A percentile compares a stretch with the other conserved stretches of the same genome.
Evolutionary conservation across 2,888 invertebrate species (phyloP).

Genomic region (Cataglyphis livida): DNA sequence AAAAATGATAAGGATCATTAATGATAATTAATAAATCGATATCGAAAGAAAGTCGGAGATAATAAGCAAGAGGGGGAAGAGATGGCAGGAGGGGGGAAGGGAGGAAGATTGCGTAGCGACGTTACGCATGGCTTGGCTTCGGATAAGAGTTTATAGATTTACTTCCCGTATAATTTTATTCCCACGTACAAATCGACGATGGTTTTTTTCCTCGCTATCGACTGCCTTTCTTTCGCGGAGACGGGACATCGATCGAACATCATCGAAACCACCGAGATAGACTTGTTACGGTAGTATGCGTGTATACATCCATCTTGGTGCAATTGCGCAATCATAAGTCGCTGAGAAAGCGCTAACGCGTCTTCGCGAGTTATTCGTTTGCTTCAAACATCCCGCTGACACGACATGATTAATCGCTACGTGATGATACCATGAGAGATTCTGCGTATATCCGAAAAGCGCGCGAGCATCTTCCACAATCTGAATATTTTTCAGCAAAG

Average conservation of each 20-base stretch:
- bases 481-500: neutral
- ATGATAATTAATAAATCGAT: neutral
- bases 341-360: slow-evolving; percentile 42
- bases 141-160: neutral
- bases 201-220: neutral
- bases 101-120: neutral
- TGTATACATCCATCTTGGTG: slow-evolving; percentile 11
- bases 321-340: slow-evolving; percentile 42
- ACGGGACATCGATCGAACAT: slow-evolving; percentile 3
- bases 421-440: slow-evolving; percentile 19
- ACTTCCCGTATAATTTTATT: slow-evolving; percentile 46
- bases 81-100: neutral
- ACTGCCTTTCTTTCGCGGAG: neutral
- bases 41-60: slow-evolving; percentile 27
- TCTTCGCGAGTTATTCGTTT: slow-evolving; percentile 25
- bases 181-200: slow-evolving; percentile 10
- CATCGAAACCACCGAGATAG: slow-evolving; percentile 6
- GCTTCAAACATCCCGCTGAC: slow-evolving; percentile 28
- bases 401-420: slow-evolving; percentile 60
- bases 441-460: slow-evolving; percentile 21
- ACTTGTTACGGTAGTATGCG: neutral
- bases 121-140: slow-evolving; percentile 1
- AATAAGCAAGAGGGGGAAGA: neutral
- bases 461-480: slow-evolving; percentile 1
- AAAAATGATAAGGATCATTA: neutral